Conservation (phyloP, 1,140 invertebrate genomes). For the Bemisia tabaci region DNA sequence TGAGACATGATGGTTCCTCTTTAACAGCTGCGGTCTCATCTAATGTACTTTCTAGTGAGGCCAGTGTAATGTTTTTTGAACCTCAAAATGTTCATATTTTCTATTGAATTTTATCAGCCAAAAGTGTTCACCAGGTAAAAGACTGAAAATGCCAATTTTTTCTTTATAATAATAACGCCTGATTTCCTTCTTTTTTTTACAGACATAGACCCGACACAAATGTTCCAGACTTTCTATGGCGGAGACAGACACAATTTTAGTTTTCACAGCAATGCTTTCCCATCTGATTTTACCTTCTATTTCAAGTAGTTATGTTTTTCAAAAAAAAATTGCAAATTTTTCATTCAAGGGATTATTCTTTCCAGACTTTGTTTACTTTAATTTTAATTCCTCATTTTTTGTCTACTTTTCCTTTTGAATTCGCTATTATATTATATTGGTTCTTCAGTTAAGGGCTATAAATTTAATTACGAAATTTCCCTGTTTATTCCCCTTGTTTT, state of each 20-base stretch:
- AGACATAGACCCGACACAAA: not conserved
- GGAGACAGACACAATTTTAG: not conserved
- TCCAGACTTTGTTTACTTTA: not conserved
- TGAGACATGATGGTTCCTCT: no score
- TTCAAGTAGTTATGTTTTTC: not conserved
- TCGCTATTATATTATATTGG: not conserved
- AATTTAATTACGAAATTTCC: not conserved
- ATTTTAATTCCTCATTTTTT: not conserved
- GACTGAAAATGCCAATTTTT: not conserved
- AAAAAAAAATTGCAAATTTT: no score
- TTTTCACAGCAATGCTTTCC: not conserved
- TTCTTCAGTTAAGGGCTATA: not conserved
- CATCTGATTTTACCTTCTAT: not conserved
- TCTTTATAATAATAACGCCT: not conserved
- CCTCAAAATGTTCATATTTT: not conserved
- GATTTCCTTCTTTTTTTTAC: not conserved
- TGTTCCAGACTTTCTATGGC: not conserved
- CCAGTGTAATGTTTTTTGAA: not conserved
- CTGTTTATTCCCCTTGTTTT: not conserved
- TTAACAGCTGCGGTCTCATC: no score
- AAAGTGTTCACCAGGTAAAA: not conserved
- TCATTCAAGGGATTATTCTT: no score
- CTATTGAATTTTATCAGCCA: not conserved
- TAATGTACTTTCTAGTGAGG: no score
- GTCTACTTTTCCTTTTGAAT: not conserved